Evolutionary conservation across 2,888 invertebrate species (phyloP), one percentile per base, ranked within the genome.

Genomic region (Hydropsyche betteni): DNA sequence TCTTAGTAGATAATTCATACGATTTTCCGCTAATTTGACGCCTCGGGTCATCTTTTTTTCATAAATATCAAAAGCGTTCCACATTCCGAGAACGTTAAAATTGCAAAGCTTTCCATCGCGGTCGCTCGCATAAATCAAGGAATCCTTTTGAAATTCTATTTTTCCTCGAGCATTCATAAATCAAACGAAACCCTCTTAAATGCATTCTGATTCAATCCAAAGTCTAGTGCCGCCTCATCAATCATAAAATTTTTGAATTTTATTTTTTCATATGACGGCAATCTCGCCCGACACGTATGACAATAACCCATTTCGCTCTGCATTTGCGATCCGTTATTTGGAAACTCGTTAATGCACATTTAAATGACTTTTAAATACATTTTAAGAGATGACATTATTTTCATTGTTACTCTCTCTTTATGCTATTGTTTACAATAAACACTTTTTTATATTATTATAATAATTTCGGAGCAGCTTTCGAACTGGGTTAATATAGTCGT

Each of bases 401-500:
- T 52, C 36, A 70, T 53, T 34, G 53, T 70, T 44, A 44, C 44
- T 44, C 44, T 44, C 44, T 44, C 38, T 51, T 70, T 33, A 10
- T 44, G 52, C 70, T 69, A 52, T 52, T 70, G 53, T 70, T 70
- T 70, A 70, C 53, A 64, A 69, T 44, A 38, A n/a, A 50, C 44
- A 44, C 55, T 24, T 14, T 16, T 55, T 55, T 55, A n/a, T 16
- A 55, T 55, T 2, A 7, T 55, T 68, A 61, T 12, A 24, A 16
- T 61, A 5, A 61, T 64, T 64, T 64, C 34, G 36, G 64, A 4
- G 12, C 34, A 24, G 36, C 34, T n/a, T 64, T 8, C 16, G 34
- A 70, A 33, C 14, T 70, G 53, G 70, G 70, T 70, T 70, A 70
- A 70, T 53, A 33, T 12, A 50, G 70, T 53, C 70, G 70, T 51